Conservation (phyloP, 2,797 vertebrate species). For the Betta splendens region DNA sequence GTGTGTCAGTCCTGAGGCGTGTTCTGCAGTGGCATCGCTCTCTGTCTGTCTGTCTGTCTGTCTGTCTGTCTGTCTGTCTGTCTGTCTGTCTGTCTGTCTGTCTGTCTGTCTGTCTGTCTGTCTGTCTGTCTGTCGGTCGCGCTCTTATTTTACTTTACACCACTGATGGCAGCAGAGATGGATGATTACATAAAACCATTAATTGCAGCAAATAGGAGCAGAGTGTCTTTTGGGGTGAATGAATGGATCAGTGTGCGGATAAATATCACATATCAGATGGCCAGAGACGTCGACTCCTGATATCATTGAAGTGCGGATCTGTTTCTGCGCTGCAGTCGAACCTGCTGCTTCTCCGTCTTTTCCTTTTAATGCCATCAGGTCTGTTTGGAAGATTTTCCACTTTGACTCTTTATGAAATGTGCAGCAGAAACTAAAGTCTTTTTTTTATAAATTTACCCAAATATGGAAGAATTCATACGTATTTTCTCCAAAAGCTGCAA, state of each 20-base stretch:
- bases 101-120: conserved; percentile 12
- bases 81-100: conserved; percentile 12
- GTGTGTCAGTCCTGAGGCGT: conserved; percentile 46
- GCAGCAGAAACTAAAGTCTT: rapidly evolving
- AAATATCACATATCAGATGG: conserved; percentile 14
- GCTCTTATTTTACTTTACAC: background rate
- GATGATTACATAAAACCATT: background rate
- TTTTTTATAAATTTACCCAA: background rate
- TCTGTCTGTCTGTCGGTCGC: conserved; percentile 15
- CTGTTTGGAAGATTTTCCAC: background rate
- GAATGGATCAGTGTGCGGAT: background rate
- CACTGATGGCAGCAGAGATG: background rate
- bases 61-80: conserved; percentile 12
- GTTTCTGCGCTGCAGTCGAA: conserved; percentile 17
- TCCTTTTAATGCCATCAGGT: background rate
- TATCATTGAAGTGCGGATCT: conserved; percentile 6
- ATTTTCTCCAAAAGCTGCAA: background rate
- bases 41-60: conserved; percentile 6
- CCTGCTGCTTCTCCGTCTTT: conserved; percentile 9
- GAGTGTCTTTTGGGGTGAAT: background rate
- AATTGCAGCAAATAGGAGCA: background rate
- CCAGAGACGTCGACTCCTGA: conserved; percentile 7
- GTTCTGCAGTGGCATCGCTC: conserved; percentile 40
- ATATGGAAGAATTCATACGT: background rate
- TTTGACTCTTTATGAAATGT: background rate